Percentiles rank a stretch among this genome's conserved stretches.
phyloP scores from a whole-genome alignment of 1,140 invertebrate species.

The Brachystomella parvula region DNA sequence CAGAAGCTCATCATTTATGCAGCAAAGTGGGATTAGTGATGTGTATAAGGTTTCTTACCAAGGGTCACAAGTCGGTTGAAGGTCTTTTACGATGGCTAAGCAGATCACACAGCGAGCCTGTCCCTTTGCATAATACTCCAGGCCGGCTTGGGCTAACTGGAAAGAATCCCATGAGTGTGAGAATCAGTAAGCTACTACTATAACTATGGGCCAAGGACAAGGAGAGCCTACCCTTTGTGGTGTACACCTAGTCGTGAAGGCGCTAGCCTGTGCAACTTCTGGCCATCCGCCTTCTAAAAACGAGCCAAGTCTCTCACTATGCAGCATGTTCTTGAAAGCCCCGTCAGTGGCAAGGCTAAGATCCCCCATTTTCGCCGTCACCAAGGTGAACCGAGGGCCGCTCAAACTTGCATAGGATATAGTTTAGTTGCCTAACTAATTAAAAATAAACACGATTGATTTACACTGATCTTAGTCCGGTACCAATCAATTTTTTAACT shows the following conservation, averaged over 20 bases:
- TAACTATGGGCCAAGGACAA: not conserved
- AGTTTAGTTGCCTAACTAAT: too few species aligned
- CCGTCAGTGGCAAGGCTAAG: too few species aligned
- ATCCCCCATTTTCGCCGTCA: too few species aligned
- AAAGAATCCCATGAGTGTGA: not conserved
- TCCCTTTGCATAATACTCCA: not conserved
- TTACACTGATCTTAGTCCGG: too few species aligned
- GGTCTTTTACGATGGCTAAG: not conserved
- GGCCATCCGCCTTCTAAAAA: not conserved
- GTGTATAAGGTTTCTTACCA: constrained; percentile 8
- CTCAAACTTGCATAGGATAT: too few species aligned
- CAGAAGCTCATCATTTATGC: not conserved
- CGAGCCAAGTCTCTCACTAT: not conserved
- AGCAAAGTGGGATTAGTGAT: not conserved
- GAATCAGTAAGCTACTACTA: not conserved
- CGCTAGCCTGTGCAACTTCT: not conserved
- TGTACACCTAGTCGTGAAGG: not conserved
- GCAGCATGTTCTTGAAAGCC: not conserved
- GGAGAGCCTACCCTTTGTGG: not conserved
- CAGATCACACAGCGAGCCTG: constrained; percentile 7
- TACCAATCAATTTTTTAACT: too few species aligned
- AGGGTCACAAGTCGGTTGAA: constrained; percentile 1
- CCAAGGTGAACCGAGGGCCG: too few species aligned
- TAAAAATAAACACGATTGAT: too few species aligned
- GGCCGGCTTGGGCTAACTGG: not conserved